Conservation (phyloP, 2,797 vertebrate species). For the Acanthornis magna region DNA sequence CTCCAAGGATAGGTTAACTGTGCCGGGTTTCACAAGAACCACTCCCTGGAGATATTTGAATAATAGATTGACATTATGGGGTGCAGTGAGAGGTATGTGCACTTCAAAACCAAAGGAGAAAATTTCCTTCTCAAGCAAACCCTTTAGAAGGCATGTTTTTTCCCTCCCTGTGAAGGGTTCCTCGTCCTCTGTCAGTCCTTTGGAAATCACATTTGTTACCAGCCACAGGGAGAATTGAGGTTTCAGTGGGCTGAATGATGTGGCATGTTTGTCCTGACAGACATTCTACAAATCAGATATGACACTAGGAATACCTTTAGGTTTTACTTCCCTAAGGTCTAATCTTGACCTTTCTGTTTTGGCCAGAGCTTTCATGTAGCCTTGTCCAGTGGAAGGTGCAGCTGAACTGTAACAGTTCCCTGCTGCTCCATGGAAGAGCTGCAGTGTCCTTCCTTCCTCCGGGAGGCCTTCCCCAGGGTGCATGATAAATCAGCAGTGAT, state of each 20-base stretch:
- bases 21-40: slow-evolving; percentile 29
- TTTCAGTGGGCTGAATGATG: not conserved
- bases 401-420: not conserved
- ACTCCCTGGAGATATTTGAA: slow-evolving; percentile 44
- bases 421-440: not conserved
- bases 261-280: not conserved
- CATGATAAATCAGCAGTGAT: not conserved
- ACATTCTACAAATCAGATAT: not conserved
- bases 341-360: not conserved
- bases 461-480: not conserved
- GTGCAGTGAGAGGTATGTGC: slow-evolving; percentile 6
- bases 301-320: not conserved
- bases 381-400: not conserved
- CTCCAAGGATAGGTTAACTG: slow-evolving; percentile 27
- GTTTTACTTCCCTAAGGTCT: not conserved
- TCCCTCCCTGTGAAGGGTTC: not conserved
- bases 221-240: not conserved
- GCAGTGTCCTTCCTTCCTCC: not conserved
- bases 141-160: not conserved
- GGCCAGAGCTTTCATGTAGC: not conserved
- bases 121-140: not conserved
- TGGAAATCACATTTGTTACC: not conserved
- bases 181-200: not conserved
- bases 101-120: not conserved
- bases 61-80: slow-evolving; percentile 22